Conservation (phyloP, 2,113 vertebrate species). For the Hyla sarda region DNA sequence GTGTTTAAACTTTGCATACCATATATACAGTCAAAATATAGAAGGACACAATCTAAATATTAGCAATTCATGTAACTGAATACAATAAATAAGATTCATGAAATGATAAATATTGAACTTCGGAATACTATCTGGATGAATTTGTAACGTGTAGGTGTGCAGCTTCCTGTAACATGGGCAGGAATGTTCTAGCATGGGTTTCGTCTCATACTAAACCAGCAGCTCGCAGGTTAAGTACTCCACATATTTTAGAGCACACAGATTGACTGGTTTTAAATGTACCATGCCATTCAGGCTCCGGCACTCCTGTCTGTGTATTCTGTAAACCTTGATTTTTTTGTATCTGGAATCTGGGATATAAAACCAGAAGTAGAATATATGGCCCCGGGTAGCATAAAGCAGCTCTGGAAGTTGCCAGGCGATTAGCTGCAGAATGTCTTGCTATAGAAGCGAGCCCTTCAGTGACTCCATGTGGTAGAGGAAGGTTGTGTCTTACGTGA, state of each 20-base stretch:
- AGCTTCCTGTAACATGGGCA: not conserved
- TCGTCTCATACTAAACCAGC: not conserved
- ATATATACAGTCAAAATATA: no score
- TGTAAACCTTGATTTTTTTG: conserved; percentile 43
- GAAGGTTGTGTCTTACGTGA: conserved; percentile 34
- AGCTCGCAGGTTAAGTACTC: not conserved
- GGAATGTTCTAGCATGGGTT: not conserved
- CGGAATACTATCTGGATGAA: not conserved
- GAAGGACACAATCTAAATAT: no score
- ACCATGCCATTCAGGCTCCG: conserved; percentile 35
- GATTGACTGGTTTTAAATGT: conserved; percentile 14
- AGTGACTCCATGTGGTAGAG: conserved; percentile 54
- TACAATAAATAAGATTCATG: not conserved
- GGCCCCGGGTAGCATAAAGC: not conserved
- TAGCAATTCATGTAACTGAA: not conserved
- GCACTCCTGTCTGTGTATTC: conserved; percentile 29
- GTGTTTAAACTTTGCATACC: no score
- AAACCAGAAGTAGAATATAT: conserved; percentile 26
- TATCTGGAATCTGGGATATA: conserved; percentile 8
- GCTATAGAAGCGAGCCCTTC: not conserved
- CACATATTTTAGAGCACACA: not conserved
- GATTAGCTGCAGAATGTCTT: conserved; percentile 47
- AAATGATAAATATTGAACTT: not conserved
- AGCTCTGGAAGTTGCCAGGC: conserved; percentile 32
- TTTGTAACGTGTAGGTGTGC: no score